Percentiles rank a stretch among this genome's conserved stretches.
These are phyloP conservation scores for Oxygymnocypris stewartii DNA, from an alignment of 2,113 vertebrate species.

Conservation along the genomic window DNA sequence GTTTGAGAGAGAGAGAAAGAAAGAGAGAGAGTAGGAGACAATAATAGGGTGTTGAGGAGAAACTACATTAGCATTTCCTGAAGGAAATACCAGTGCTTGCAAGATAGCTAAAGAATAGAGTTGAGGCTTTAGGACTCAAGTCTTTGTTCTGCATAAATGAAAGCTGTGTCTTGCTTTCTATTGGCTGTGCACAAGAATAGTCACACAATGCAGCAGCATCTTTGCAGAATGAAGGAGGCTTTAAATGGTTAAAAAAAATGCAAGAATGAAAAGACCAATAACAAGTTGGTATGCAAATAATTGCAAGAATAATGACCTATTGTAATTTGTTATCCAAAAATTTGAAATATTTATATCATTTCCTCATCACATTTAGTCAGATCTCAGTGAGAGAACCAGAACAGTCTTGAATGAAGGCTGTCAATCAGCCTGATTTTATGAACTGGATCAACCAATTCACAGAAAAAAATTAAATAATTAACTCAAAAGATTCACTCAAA, in stretches of 20 bases:
- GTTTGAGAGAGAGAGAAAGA: not conserved
- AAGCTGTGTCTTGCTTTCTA: not conserved
- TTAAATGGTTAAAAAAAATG: not conserved
- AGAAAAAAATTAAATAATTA: no score
- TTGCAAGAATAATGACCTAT: not conserved
- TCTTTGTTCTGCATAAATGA: conserved; percentile 21
- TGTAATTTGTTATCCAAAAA: not conserved
- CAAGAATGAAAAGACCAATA: not conserved
- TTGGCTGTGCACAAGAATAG: not conserved
- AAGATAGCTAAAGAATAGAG: conserved; percentile 4
- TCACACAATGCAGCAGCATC: not conserved
- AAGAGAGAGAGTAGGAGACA: conserved; percentile 14
- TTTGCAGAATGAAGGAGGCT: not conserved
- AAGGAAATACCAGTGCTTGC: conserved; percentile 31
- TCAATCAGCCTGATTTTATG: not conserved
- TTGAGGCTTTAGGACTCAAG: not conserved
- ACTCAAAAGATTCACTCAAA: no score
- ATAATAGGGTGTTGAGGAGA: conserved; percentile 39
- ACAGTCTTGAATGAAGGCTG: not conserved
- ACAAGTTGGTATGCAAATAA: not conserved
- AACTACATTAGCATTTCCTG: conserved; percentile 31
- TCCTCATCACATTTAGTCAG: not conserved
- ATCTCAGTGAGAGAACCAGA: not conserved
- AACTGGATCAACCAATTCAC: not conserved
- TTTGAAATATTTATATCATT: not conserved